Percentiles rank a stretch among this genome's conserved stretches.
phyloP scores from a whole-genome alignment of 2,797 vertebrate genomes.

The Coregonus sp. region DNA sequence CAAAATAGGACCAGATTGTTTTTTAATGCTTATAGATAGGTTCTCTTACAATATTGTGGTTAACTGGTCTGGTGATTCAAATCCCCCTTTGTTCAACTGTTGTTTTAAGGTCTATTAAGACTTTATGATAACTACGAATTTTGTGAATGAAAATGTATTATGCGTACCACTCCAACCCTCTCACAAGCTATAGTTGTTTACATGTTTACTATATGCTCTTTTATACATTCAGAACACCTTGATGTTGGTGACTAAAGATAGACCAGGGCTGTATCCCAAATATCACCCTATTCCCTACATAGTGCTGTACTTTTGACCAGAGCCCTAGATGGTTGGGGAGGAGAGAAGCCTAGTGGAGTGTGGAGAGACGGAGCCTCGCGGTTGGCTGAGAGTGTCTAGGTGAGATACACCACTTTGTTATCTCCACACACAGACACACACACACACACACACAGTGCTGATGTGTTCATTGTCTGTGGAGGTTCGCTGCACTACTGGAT shows the following conservation, averaged over 20 bases:
- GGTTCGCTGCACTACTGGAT: constrained; percentile 19
- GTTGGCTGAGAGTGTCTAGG: constrained; percentile 30
- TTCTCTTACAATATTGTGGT: background rate
- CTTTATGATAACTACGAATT: background rate
- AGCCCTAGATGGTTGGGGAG: constrained; percentile 6
- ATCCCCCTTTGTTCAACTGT: background rate
- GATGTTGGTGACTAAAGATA: constrained; percentile 19
- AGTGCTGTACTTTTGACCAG: background rate
- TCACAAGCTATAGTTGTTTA: constrained; percentile 5
- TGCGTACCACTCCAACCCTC: constrained; percentile 22
- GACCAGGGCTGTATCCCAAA: background rate
- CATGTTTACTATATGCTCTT: constrained; percentile 11
- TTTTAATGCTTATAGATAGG: constrained; percentile 8
- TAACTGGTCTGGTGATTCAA: background rate
- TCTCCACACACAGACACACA: background rate
- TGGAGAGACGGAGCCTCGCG: constrained; percentile 12
- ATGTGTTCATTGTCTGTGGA: constrained; percentile 48
- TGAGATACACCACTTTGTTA: constrained; percentile 43
- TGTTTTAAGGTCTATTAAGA: background rate
- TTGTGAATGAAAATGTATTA: constrained; percentile 37
- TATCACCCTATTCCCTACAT: background rate
- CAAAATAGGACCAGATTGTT: constrained; percentile 31
- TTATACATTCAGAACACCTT: constrained; percentile 15
- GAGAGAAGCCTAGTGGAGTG: constrained; percentile 22
- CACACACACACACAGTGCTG: constrained; percentile 1